Base-by-base conservation (phyloP, 1,140 invertebrate genomes). In the Leptopilina clavipes region DNA sequence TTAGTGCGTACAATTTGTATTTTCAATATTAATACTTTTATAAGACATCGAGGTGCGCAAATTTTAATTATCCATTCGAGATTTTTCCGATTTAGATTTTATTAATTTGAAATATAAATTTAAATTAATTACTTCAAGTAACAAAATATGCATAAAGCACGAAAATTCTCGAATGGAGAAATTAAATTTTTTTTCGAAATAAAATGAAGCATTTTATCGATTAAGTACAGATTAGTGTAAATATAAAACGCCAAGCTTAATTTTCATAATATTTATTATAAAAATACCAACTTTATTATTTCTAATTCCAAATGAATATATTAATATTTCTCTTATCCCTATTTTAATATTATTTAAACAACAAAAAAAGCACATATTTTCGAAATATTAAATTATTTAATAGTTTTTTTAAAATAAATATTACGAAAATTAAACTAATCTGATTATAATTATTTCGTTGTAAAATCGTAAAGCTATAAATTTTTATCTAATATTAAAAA, bases 391-490 rank as follows among this genome's bases (percentile, higher is more conserved):
- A 31, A 31, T 31, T 31, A 3, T 6, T 31, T 6, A 31, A 6
- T 31, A 31, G n/a, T 31, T 31, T 31, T 31, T 31, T 1, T 31
- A 31, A 31, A 40, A 40, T 40, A 40, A 40, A 40, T 40, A 40
- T 40, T 40, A 40, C 37, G 37, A 40, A 40, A 40, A 40, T 40
- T 40, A 40, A 40, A 9, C 5, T 7, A 31, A n/a, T 31, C 22
- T 10, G 11, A 37, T 31, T 25, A n/a, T 31, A 5, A 65, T 65
- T 12, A 12, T 12, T 65, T 65, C 59, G 59, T 65, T 65, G 59
- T 65, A 65, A 65, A 65, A 31, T 31, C 59, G 59, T 65, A 65
- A 65, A 65, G 59, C 59, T 65, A n/a, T n/a, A n/a, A 65, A 19
- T 31, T 22, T 37, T 65, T 37, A 22, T 31, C 25, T 52, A 52